Evolutionary conservation across 2,888 invertebrate genomes (phyloP), one percentile per base, ranked within the genome.

Genomic region (Plusia festucae): DNA sequence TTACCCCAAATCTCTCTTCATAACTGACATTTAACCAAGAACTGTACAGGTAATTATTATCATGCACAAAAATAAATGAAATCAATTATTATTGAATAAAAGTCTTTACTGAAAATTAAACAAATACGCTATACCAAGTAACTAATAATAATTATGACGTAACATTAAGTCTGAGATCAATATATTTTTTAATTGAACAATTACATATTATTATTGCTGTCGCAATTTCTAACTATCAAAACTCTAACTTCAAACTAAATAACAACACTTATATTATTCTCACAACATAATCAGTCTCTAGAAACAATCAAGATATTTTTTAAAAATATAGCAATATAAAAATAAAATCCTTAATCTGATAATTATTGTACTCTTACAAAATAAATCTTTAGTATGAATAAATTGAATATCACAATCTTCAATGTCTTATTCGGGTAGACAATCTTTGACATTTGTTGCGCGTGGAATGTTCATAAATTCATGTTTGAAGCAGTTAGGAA

Each of bases 391-490:
- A 40, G 40, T 40, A 40, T 40, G n/a, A 40, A 40, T 40, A 20
- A 52, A 52, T 6, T 49, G 49, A 18, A 58, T 44, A 46, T 55
- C 61, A 61, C 63, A 18, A 65, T 75, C 71, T 69, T 72, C 75
- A 55, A 76, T 54, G 53, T 72, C 72, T 61, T 72, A 70, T 57
- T 70, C 70, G 44, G 70, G 72, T 51, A 72, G 52, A 59, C 60
- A 63, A 60, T 70, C 68, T 59, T 68, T 65, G 7, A 63, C 60
- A 56, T 61, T 61, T 34, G 54, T 61, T 24, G 70, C 46, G 9
- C 53, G 49, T 56, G 65, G 58, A 55, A 74, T 63, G 56, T 53
- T 64, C 40, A 52, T 22, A 58, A 55, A 74, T 65, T 74, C 70
- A 34, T 66, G 60, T 52, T 70, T 67, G 27, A 70, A 73, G 51